Evolutionary conservation across 1,140 invertebrate genomes (phyloP).

Genomic region (Eufriesea mexicana): DNA sequence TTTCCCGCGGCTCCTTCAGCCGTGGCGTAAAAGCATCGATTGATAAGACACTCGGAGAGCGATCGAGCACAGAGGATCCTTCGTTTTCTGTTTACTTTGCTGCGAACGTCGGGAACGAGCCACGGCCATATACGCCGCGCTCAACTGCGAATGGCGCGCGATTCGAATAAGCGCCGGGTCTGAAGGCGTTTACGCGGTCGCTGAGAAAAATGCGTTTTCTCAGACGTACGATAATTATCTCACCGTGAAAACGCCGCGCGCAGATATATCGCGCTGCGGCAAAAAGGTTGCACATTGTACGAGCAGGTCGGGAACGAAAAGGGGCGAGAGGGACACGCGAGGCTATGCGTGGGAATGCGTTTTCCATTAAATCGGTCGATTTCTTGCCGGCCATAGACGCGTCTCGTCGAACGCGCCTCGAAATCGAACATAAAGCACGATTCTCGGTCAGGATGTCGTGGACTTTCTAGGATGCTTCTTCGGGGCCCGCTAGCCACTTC

Average conservation of each 20-base stretch:
- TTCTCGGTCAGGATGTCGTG: slow-evolving; percentile 71
- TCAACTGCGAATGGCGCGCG: neutral
- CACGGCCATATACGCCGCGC: neutral
- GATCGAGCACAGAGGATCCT: neutral
- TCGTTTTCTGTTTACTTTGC: no score
- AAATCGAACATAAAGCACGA: slow-evolving; percentile 62
- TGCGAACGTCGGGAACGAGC: no score
- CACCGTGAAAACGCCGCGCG: no score
- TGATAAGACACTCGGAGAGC: neutral
- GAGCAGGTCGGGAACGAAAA: neutral
- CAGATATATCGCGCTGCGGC: neutral
- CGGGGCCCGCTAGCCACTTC: neutral
- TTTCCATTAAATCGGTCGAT: slow-evolving; percentile 69
- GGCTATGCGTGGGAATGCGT: slow-evolving; percentile 67
- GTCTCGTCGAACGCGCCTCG: slow-evolving; percentile 52
- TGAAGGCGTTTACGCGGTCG: neutral
- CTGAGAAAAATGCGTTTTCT: slow-evolving; percentile 38
- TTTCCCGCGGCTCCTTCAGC: neutral
- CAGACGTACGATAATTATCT: slow-evolving; percentile 36
- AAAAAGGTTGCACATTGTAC: slow-evolving; percentile 16
- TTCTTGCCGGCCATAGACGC: slow-evolving; percentile 53
- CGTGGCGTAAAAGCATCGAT: neutral
- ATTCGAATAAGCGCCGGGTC: slow-evolving; percentile 23
- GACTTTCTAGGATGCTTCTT: slow-evolving; percentile 62
- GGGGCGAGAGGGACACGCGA: slow-evolving; percentile 32